Conservation (phyloP, 2,888 invertebrate species). For the Abrostola triplasia region DNA sequence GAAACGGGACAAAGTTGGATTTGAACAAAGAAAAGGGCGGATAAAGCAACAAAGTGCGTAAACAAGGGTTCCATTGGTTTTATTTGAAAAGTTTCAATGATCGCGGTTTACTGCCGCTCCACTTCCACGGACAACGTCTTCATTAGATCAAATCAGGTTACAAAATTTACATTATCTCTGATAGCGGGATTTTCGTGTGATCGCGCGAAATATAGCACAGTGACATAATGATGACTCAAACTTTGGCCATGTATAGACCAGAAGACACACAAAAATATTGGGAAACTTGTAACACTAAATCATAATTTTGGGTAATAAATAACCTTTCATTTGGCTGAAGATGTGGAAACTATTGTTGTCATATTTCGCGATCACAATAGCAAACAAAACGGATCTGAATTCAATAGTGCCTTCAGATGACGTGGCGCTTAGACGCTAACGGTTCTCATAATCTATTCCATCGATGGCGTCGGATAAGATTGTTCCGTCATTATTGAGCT, state of each 20-base stretch:
- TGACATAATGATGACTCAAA: constrained; percentile 26
- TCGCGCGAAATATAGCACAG: constrained; percentile 8
- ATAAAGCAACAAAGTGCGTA: constrained; percentile 75
- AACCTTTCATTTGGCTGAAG: constrained; percentile 40
- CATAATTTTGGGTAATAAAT: constrained; percentile 50
- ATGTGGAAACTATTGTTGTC: constrained; percentile 54
- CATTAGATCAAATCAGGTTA: constrained; percentile 57
- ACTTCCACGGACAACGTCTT: constrained; percentile 60
- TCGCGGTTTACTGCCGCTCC: constrained; percentile 71
- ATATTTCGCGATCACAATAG: constrained; percentile 48
- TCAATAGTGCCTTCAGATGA: constrained; percentile 63
- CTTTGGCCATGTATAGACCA: constrained; percentile 19
- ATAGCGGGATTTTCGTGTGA: constrained; percentile 24
- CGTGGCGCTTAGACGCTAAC: constrained; percentile 63
- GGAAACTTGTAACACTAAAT: constrained; percentile 43
- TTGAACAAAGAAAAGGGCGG: constrained; percentile 74
- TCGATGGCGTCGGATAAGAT: constrained; percentile 76
- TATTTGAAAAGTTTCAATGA: constrained; percentile 83
- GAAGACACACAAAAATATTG: constrained; percentile 42
- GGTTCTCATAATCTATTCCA: constrained; percentile 71
- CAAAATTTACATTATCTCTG: constrained; percentile 52
- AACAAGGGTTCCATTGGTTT: constrained; percentile 81
- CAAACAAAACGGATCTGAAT: constrained; percentile 51
- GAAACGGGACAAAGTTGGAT: constrained; percentile 72
- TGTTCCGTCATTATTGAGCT: constrained; percentile 77